These are phyloP conservation scores for Agrochola lota DNA, from an alignment of 2,888 invertebrate genomes.

Conservation along the genomic window DNA sequence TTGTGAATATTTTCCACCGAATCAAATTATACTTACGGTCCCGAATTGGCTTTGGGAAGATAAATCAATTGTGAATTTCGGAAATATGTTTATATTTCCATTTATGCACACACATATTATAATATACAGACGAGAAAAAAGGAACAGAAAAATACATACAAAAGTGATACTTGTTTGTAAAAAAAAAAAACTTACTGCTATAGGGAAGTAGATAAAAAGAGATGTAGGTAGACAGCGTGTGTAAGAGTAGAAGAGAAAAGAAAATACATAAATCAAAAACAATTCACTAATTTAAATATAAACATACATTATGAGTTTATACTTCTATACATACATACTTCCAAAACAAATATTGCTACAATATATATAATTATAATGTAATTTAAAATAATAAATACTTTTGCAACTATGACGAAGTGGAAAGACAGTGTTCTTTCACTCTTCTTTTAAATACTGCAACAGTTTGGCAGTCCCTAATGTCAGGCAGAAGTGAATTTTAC, in stretches of 20 bases:
- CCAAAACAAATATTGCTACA: not conserved
- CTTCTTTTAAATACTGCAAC: not conserved
- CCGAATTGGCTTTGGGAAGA: constrained; percentile 20
- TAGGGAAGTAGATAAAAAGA: not conserved
- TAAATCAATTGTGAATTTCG: constrained; percentile 37
- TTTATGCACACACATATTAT: not conserved
- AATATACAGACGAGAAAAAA: not conserved
- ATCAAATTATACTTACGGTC: constrained; percentile 43
- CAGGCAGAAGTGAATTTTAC: not conserved
- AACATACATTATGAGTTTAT: not conserved
- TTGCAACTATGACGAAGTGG: not conserved
- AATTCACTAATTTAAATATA: not conserved
- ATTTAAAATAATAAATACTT: not conserved
- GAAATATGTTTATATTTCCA: not conserved
- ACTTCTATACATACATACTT: not conserved
- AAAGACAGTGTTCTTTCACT: not conserved
- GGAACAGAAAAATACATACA: not conserved
- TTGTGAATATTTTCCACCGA: constrained; percentile 52
- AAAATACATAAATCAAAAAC: no score
- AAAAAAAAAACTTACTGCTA: no score
- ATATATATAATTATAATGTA: not conserved
- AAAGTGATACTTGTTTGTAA: not conserved
- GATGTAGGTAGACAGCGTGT: no score
- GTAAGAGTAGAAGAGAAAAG: not conserved
- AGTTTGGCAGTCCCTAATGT: not conserved